phyloP scores from a whole-genome alignment of 2,888 invertebrate species.

The Clistopyga incitator region DNA sequence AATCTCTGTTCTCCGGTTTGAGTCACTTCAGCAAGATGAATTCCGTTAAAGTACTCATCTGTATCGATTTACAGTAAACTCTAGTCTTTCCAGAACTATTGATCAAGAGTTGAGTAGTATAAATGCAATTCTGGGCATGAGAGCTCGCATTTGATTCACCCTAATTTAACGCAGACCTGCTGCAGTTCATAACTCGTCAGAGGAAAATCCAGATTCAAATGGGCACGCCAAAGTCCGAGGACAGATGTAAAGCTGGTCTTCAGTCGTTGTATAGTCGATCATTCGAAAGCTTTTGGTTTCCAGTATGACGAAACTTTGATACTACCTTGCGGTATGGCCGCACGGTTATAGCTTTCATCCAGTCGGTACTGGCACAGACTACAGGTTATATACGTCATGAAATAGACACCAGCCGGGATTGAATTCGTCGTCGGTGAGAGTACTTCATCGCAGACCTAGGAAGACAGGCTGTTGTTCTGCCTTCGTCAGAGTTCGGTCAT shows the following conservation, averaged over 20 bases:
- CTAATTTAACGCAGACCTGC: neutral
- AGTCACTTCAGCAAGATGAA: neutral
- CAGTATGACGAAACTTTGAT: conserved; percentile 41
- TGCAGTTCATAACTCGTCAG: neutral
- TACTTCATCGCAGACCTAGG: neutral
- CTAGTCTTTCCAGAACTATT: neutral
- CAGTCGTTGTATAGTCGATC: conserved; percentile 1
- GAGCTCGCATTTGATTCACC: neutral
- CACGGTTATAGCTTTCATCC: conserved; percentile 45
- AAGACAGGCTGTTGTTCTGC: conserved; percentile 28
- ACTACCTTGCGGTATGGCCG: conserved; percentile 39
- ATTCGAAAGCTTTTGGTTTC: conserved; percentile 46
- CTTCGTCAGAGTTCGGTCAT: conserved; percentile 19
- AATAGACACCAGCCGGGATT: conserved; percentile 55
- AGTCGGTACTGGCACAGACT: neutral
- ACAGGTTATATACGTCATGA: conserved; percentile 30
- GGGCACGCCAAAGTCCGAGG: conserved; percentile 13
- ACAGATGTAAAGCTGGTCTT: conserved; percentile 28
- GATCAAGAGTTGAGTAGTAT: neutral
- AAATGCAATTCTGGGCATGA: neutral
- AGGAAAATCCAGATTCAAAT: neutral
- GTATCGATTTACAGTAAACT: neutral
- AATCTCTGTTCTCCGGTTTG: neutral
- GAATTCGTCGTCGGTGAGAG: conserved; percentile 41
- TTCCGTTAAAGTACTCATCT: neutral